Conservation (phyloP, 1,140 invertebrate genomes). For the Drosophila neocordata region DNA sequence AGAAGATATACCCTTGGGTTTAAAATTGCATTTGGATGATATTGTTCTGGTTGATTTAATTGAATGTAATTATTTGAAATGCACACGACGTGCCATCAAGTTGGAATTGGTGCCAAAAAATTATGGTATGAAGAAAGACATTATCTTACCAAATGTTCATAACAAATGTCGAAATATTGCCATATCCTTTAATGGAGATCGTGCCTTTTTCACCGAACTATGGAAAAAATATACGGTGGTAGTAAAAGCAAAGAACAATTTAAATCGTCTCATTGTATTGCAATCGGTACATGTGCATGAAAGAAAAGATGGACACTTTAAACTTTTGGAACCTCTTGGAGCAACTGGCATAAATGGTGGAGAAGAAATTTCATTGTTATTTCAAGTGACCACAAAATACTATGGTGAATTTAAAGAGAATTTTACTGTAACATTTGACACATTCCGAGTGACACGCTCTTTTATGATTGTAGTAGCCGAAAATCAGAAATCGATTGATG, state of each 20-base stretch:
- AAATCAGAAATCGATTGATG: slow-evolving; percentile 14
- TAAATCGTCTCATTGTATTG: slow-evolving; percentile 63
- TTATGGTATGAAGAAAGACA: slow-evolving; percentile 39
- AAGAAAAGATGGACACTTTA: slow-evolving; percentile 71
- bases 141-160: too few species aligned
- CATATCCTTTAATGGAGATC: slow-evolving; percentile 82
- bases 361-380: slow-evolving; percentile 3
- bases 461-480: slow-evolving; percentile 43
- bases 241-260: slow-evolving; percentile 80
- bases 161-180: slow-evolving; percentile 56
- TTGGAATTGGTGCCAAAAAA: slow-evolving; percentile 52
- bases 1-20: slow-evolving; percentile 36
- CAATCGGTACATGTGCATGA: slow-evolving; percentile 66
- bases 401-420: slow-evolving; percentile 86
- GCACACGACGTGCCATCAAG: slow-evolving; percentile 62
- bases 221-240: slow-evolving; percentile 73
- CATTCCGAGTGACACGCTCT: slow-evolving; percentile 74
- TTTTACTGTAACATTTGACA: slow-evolving; percentile 85
- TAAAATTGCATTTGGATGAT: slow-evolving; percentile 58
- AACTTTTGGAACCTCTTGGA: slow-evolving; percentile 31
- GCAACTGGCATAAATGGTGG: not conserved
- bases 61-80: slow-evolving; percentile 69
- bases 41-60: slow-evolving; percentile 61
- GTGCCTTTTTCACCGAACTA: slow-evolving; percentile 76
- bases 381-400: slow-evolving; percentile 82